Conservation (phyloP, 2,797 vertebrate genomes). For the Perodicticus potto region DNA sequence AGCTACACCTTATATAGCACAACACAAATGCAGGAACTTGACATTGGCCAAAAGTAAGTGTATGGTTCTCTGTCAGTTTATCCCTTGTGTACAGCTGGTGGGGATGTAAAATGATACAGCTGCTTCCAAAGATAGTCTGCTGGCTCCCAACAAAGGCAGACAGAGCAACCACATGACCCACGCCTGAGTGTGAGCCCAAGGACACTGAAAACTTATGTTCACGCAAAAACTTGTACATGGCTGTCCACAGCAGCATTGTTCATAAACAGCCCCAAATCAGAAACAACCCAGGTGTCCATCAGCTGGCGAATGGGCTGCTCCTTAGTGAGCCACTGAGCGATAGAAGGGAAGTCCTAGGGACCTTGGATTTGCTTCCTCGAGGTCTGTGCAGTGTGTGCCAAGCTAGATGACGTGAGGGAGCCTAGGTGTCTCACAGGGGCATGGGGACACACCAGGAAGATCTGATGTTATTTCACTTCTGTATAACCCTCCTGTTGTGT, state of each 20-base stretch:
- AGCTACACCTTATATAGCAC: background rate
- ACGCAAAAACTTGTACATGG: background rate
- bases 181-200: too few species aligned
- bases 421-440: background rate
- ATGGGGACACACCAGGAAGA: too few species aligned
- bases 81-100: background rate
- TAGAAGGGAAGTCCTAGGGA: accelerated
- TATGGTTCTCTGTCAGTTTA: background rate
- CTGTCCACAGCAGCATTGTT: background rate
- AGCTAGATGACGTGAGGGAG: background rate
- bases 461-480: background rate
- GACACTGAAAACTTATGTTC: background rate
- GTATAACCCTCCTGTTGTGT: background rate
- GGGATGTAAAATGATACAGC: background rate
- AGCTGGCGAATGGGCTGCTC: too few species aligned
- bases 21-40: background rate
- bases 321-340: background rate
- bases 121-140: background rate
- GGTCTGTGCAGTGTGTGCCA: background rate
- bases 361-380: background rate
- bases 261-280: accelerated
- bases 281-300: background rate
- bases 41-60: too few species aligned
- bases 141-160: background rate
- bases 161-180: background rate